Conservation (phyloP, 1,140 invertebrate genomes). For the Anthonomus grandis region DNA sequence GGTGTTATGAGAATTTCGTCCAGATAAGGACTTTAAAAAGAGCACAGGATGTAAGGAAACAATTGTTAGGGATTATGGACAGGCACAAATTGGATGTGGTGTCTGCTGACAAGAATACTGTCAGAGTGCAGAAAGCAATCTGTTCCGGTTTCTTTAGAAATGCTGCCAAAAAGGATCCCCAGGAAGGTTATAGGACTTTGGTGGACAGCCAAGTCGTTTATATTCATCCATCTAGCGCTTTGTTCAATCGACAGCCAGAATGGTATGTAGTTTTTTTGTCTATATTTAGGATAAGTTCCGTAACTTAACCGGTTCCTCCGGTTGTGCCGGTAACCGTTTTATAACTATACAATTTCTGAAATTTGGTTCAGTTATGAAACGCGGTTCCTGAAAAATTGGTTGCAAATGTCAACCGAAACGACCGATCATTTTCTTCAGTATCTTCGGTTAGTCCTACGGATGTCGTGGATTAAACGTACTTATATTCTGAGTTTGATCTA, state of each 20-base stretch:
- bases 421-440: no score
- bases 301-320: no score
- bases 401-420: no score
- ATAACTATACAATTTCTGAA: no score
- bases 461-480: no score
- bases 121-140: conserved; percentile 95
- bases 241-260: conserved; percentile 98
- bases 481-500: no score
- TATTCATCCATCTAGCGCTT: conserved; percentile 96
- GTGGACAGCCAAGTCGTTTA: conserved; percentile 98
- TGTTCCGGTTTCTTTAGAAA: conserved; percentile 99
- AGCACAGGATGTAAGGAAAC: conserved; percentile 98
- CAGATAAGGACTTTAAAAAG: conserved; percentile 95
- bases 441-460: no score
- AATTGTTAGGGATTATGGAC: conserved; percentile 97
- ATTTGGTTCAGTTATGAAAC: no score
- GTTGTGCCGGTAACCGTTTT: no score
- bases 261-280: conserved; percentile 69
- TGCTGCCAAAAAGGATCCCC: conserved; percentile 98
- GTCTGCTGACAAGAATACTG: conserved; percentile 93
- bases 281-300: no score
- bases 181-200: conserved; percentile 96
- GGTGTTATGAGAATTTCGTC: conserved; percentile 99
- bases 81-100: conserved; percentile 97
- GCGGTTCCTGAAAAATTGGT: no score